Evolutionary conservation across 1,140 invertebrate genomes (phyloP).

Genomic region (Frieseomelitta varia): DNA sequence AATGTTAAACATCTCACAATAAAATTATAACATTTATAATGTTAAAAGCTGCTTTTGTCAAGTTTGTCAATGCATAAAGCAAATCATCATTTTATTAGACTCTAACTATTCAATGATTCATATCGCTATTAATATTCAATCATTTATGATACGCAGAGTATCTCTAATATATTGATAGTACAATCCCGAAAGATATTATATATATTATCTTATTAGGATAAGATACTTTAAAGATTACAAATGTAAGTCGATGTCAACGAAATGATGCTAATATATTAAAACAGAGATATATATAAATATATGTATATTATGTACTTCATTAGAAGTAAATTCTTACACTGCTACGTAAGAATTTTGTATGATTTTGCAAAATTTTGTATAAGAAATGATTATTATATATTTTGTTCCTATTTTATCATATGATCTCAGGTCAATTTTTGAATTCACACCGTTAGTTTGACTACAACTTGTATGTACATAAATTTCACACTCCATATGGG

Average conservation of each 20-base stretch:
- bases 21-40: background rate
- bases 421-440: background rate
- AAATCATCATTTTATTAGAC: too few relatives aligned
- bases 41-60: background rate
- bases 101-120: background rate
- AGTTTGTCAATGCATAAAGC: too few relatives aligned
- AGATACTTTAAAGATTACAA: too few relatives aligned
- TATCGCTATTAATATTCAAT: background rate
- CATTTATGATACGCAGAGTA: background rate
- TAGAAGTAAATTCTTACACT: too few relatives aligned
- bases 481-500: background rate
- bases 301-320: too few relatives aligned
- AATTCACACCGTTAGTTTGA: background rate
- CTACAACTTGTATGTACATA: background rate
- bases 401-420: background rate
- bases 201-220: too few relatives aligned
- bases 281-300: too few relatives aligned
- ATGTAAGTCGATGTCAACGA: too few relatives aligned
- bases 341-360: too few relatives aligned
- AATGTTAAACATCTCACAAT: background rate
- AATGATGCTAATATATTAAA: too few relatives aligned
- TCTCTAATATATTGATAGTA: background rate
- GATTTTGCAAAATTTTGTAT: background rate
- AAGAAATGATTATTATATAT: background rate
- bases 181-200: background rate